These are phyloP conservation scores for Noctuana brunneofusca DNA, from an alignment of 2,888 invertebrate species.

Conservation along the genomic window DNA sequence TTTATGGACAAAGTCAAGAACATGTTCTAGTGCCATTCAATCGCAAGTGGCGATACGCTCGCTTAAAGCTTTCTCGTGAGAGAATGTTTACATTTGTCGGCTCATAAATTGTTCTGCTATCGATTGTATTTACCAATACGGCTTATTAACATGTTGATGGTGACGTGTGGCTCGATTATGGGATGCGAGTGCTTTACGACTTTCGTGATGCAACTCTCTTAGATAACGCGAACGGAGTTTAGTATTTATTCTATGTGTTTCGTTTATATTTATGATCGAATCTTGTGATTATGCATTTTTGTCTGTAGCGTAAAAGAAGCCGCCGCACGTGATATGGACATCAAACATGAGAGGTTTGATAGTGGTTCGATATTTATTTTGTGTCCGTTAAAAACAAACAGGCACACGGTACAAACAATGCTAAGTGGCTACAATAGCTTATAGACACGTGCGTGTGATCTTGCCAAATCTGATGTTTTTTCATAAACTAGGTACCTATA, in stretches of 20 bases:
- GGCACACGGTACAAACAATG: background rate
- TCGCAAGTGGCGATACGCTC: conserved; percentile 2
- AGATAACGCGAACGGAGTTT: background rate
- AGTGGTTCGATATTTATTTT: background rate
- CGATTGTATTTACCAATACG: conserved; percentile 28
- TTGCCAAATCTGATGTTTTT: background rate
- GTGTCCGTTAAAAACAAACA: background rate
- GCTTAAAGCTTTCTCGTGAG: conserved; percentile 33
- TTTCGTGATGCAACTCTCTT: conserved; percentile 16
- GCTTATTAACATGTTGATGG: conserved; percentile 32
- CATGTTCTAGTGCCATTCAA: background rate
- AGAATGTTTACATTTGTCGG: conserved; percentile 25
- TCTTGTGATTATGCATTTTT: background rate
- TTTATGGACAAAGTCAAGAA: background rate
- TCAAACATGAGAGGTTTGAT: background rate
- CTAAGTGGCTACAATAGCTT: background rate
- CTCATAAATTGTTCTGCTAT: conserved; percentile 26
- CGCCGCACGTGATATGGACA: background rate
- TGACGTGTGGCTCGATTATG: conserved; percentile 19
- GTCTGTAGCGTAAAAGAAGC: background rate
- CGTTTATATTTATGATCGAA: conserved; percentile 9
- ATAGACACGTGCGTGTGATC: background rate
- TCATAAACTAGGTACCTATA: too few species aligned
- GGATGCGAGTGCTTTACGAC: conserved; percentile 20
- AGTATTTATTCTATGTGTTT: background rate